Evolutionary conservation across 2,797 vertebrate genomes (phyloP), one percentile per base, ranked within the genome.

Genomic region (Podargus strigoides): DNA sequence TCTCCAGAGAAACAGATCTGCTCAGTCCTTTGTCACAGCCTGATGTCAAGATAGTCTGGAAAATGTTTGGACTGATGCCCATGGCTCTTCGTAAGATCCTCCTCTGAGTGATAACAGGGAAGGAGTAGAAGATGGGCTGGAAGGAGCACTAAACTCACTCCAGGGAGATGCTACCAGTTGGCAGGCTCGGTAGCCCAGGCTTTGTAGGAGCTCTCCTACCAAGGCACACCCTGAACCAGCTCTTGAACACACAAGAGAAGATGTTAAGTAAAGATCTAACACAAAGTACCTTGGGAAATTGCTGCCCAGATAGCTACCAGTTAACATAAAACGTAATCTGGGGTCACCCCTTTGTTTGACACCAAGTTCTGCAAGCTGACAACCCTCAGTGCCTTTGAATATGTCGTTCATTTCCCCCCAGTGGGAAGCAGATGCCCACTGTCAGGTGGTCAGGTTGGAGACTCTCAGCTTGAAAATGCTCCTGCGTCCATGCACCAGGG

Each of bases 261-360:
- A 83, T 24, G 36, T 73, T 67, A 83, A 86, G 32, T n/a, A 72
- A 75, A 85, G 21, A 47, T 55, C 41, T 83, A 76, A n/a, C n/a
- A n/a, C n/a, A n/a, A n/a, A n/a, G n/a, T 49, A 0, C 21, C 14
- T 22, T 39, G 60, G 17, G 23, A 8, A 4, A 16, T 10, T 26
- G 32, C 1, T 53, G 10, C 44, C 52, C 1, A 0, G 22, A 9
- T 73, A 34, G 21, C 68, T 24, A 56, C 6, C 39, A 41, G 21
- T 24, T 55, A 78, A 49, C 7, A 27, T 3, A 11, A 34, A 19
- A 72, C 6, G 36, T 44, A 30, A 12, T 3, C 6, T 78, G 59
- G 27, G n/a, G 14, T 12, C 41, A 18, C 5, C 67, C 27, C 74
- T 88, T 64, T 34, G 10, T 36, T 8, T 41, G n/a, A 30, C 24